Percentiles rank a stretch among this genome's conserved stretches.
Conservation (phyloP, 1,140 invertebrate genomes). For the Cephus cinctus region DNA sequence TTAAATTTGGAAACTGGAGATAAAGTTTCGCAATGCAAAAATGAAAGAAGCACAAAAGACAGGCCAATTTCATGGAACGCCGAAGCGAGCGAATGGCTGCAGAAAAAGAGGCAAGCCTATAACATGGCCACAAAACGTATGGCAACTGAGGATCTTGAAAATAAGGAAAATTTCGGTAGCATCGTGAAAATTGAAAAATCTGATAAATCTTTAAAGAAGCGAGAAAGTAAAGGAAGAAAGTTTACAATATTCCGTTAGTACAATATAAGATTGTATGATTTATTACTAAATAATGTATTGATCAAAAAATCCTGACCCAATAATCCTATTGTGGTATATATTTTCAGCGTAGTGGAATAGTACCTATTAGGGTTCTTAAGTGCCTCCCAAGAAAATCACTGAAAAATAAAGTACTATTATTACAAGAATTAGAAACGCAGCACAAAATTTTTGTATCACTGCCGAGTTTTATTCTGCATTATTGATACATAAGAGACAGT, state of each 20-base stretch:
- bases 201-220: slow-evolving; percentile 25
- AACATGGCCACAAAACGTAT: slow-evolving; percentile 34
- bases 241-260: slow-evolving; percentile 47
- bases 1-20: slow-evolving; percentile 29
- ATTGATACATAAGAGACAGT: too few species aligned
- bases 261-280: too few species aligned
- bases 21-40: slow-evolving; percentile 17
- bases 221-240: slow-evolving; percentile 31
- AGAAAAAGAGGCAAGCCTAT: slow-evolving; percentile 44
- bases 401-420: too few species aligned
- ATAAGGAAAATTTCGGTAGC: slow-evolving; percentile 35
- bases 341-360: too few species aligned
- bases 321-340: too few species aligned
- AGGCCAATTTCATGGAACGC: slow-evolving; percentile 46
- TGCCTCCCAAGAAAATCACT: too few species aligned
- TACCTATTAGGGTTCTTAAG: too few species aligned
- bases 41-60: slow-evolving; percentile 20
- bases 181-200: slow-evolving; percentile 17
- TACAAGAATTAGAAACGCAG: too few species aligned
- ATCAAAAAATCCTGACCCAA: too few species aligned
- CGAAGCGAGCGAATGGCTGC: slow-evolving; percentile 44
- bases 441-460: too few species aligned
- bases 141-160: slow-evolving; percentile 22
- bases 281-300: too few species aligned
- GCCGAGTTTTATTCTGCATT: too few species aligned